Base-by-base conservation (phyloP, 2,888 invertebrate species). In the Cybosia mesomella region DNA sequence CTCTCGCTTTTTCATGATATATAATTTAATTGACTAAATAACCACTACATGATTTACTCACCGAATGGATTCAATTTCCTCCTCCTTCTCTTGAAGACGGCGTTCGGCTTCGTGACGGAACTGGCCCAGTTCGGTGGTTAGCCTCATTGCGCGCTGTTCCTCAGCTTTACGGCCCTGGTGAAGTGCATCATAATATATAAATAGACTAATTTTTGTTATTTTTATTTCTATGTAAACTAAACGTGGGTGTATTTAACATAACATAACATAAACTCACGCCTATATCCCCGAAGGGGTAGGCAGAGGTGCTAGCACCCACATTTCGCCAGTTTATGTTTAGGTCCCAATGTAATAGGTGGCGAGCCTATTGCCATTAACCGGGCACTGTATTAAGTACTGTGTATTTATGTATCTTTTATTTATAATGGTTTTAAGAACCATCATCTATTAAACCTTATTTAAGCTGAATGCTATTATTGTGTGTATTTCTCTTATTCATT, bases 51-150 rank as follows among this genome's bases (percentile, higher is more conserved):
- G 13, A 11, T 61, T 18, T 53, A 83, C 97, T 97, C 94, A 99
- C 99, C 99, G 98, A 92, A 99, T 98, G 84, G 97, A 96, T 95
- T 99, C 99, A 89, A 99, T 97, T 96, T 99, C 99, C 91, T 99
- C 99, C 85, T 99, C 99, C 96, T 99, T 99, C 96, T 99, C 99
- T 82, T 98, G 97, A 86, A 99, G 96, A 88, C 99, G 98, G 92
- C 98, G 98, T 95, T 99, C 99, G 89, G 98, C 98, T 87, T 99
- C 99, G 91, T 98, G 98, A 87, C 99, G 98, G 96, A 98, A 98
- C 94, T 98, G 98, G 82, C 97, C 98, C 87, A 99, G 96, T 91
- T 99, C 99, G 83, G 99, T 97, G 74, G 98, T 95, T 93, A 99
- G 96, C 89, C 99, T 97, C 95, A 98, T 98, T 80, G 98, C 96